Evolutionary conservation across 2,888 invertebrate genomes (phyloP).

Genomic region (Microctonus hyperodae): DNA sequence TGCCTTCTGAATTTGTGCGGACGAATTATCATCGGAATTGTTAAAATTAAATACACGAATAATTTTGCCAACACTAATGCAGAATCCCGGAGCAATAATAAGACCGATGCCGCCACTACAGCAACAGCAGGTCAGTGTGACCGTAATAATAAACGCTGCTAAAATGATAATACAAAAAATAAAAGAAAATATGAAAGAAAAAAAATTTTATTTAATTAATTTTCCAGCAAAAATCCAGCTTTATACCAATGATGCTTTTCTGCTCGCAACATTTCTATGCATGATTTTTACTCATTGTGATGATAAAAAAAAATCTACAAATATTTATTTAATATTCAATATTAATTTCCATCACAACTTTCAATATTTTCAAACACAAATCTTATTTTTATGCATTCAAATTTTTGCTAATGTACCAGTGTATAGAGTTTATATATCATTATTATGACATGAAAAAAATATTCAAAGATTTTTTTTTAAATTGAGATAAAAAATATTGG

Average conservation of each 20-base stretch:
- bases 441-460: too few relatives aligned
- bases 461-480: too few relatives aligned
- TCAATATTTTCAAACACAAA: too few relatives aligned
- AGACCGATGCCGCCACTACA: conserved; percentile 49
- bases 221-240: neutral
- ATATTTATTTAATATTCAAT: too few relatives aligned
- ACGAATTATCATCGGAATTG: conserved; percentile 29
- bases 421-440: too few relatives aligned
- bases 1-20: conserved; percentile 13
- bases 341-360: too few relatives aligned
- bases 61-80: conserved; percentile 16
- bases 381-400: neutral
- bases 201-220: neutral
- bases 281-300: neutral
- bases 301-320: neutral
- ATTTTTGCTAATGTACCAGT: too few relatives aligned
- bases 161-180: conserved; percentile 7
- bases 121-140: conserved; percentile 52
- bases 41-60: conserved; percentile 24
- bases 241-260: conserved; percentile 35
- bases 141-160: conserved; percentile 3
- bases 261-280: conserved; percentile 18
- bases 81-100: conserved; percentile 47
- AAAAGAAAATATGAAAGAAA: too few relatives aligned
- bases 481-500: too few relatives aligned